phyloP scores from a whole-genome alignment of 2,797 vertebrate species.

The Myotis planiceps region DNA sequence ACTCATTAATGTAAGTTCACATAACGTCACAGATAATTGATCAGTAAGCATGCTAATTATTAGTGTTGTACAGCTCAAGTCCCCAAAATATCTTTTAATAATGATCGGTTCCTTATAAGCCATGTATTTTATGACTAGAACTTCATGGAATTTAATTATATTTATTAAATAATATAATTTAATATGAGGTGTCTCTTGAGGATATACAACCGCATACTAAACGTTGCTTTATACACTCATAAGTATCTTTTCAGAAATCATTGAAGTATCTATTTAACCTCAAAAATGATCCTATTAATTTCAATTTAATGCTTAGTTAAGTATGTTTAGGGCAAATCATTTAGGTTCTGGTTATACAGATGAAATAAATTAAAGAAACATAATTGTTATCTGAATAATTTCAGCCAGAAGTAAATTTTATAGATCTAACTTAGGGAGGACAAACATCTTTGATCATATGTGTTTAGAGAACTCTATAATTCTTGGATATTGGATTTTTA shows the following conservation, averaged over 20 bases:
- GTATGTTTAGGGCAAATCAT: slow-evolving; percentile 56
- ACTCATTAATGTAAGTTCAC: not conserved
- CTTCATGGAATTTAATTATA: slow-evolving; percentile 24
- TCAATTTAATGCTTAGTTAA: slow-evolving; percentile 75
- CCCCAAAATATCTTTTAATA: not conserved
- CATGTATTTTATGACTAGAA: not conserved
- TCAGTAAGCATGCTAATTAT: not conserved
- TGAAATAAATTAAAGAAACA: slow-evolving; percentile 36
- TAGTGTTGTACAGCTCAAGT: not conserved
- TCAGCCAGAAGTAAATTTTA: slow-evolving; percentile 41
- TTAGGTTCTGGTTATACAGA: slow-evolving; percentile 7
- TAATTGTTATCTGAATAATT: slow-evolving; percentile 34
- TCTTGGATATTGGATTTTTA: not conserved
- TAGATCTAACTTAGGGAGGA: not conserved
- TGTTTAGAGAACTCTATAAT: not conserved
- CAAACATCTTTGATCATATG: not conserved
- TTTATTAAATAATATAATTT: slow-evolving; percentile 28
- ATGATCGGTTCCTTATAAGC: not conserved
- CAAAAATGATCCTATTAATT: slow-evolving; percentile 66
- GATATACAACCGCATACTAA: not conserved
- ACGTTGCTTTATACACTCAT: not conserved
- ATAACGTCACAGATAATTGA: not conserved
- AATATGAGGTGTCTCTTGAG: not conserved
- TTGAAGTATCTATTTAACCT: slow-evolving; percentile 63
- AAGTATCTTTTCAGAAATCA: slow-evolving; percentile 55